Evolutionary conservation across 2,797 vertebrate species (phyloP).

Genomic region (Novumbra hubbsi): DNA sequence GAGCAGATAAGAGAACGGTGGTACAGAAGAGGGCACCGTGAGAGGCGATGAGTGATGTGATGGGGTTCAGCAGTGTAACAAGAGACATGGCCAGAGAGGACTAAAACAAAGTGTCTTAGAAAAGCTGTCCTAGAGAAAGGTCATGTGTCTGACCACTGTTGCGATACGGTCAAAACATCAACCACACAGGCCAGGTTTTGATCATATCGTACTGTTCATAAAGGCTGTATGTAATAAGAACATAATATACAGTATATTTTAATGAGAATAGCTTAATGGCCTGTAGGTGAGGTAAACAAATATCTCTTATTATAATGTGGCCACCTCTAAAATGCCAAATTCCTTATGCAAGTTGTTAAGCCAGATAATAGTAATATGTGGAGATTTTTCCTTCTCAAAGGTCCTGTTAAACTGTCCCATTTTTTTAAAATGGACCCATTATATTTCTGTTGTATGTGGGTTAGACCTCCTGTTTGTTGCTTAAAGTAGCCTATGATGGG

Average conservation of each 20-base stretch:
- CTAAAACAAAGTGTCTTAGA: not conserved
- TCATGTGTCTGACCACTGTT: not conserved
- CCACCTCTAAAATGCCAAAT: slow-evolving; percentile 48
- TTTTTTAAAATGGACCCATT: slow-evolving; percentile 73
- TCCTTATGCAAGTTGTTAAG: slow-evolving; percentile 42
- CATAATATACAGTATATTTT: not conserved
- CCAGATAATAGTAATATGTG: slow-evolving; percentile 39
- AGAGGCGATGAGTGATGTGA: too few relatives aligned
- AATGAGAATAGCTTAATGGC: slow-evolving; percentile 32
- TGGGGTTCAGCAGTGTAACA: not conserved
- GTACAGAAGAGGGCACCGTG: too few relatives aligned
- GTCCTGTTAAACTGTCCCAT: slow-evolving; percentile 46
- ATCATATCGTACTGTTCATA: too few relatives aligned
- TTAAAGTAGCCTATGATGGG: slow-evolving; percentile 38
- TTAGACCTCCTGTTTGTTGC: slow-evolving; percentile 53
- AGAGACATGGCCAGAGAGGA: not conserved
- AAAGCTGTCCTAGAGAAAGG: not conserved
- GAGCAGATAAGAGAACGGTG: not conserved
- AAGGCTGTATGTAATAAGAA: slow-evolving; percentile 22
- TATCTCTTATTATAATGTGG: slow-evolving; percentile 43
- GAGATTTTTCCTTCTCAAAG: slow-evolving; percentile 63
- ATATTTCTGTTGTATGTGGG: slow-evolving; percentile 59
- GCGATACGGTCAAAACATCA: not conserved
- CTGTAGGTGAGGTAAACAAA: slow-evolving; percentile 33
- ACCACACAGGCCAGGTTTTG: not conserved